Percentiles rank a stretch among this genome's conserved stretches.
Evolutionary conservation across 2,113 vertebrate species (phyloP).

Genomic region (Zapus hudsonius): DNA sequence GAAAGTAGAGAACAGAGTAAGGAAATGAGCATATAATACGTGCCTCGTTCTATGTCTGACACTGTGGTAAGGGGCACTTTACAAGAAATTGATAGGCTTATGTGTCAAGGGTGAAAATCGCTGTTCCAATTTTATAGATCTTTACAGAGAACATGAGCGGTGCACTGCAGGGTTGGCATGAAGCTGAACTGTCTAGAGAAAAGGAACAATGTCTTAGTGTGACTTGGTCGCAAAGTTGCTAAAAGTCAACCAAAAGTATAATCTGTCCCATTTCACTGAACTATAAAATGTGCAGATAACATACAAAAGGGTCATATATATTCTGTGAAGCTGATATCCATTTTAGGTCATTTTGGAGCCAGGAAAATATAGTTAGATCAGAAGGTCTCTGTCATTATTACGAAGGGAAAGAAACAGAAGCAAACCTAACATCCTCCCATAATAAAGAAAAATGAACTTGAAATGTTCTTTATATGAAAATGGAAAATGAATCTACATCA

Average conservation of each 20-base stretch:
- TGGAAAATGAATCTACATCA: background rate
- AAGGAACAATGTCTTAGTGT: background rate
- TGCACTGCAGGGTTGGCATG: background rate
- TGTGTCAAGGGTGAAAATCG: background rate
- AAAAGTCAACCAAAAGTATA: background rate
- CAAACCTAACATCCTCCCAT: background rate
- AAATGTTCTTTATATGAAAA: slow-evolving; percentile 8
- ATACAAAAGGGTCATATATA: background rate
- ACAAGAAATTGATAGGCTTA: background rate
- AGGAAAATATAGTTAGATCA: background rate
- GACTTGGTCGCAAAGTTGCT: background rate
- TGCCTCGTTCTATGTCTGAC: background rate
- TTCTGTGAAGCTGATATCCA: slow-evolving; percentile 42
- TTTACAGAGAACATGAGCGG: background rate
- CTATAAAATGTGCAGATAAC: background rate
- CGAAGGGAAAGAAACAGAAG: slow-evolving; percentile 57
- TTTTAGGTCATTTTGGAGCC: slow-evolving; percentile 40
- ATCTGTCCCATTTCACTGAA: background rate
- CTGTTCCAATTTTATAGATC: background rate
- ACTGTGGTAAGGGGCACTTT: background rate
- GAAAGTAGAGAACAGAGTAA: slow-evolving; percentile 9
- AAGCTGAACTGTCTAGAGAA: background rate
- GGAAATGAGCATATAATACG: background rate
- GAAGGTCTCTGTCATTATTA: background rate
- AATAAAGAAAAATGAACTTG: slow-evolving; percentile 35